Base-by-base conservation (phyloP, 2,113 vertebrate species). In the Echinops telfairi region DNA sequence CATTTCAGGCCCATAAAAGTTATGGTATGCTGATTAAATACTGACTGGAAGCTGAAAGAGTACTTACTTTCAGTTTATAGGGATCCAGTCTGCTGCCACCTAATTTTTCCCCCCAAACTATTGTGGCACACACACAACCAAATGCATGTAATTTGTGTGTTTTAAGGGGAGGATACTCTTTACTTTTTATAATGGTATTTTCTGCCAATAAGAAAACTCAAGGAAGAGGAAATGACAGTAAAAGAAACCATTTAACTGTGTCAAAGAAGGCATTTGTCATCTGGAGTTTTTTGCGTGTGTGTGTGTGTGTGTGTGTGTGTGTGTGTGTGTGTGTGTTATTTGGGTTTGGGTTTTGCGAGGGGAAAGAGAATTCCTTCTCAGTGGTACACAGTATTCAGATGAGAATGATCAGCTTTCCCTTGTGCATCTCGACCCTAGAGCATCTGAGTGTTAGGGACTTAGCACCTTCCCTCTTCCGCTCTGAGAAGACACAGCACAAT, bases 21-120 rank as follows among this genome's bases (percentile, higher is more conserved):
- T 98, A 97, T 95, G 97, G 94, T 96, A 79, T 60, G 0, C 97
- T 98, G 97, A 98, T 97, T 98, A 98, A 98, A 98, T 82, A 97
- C 96, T 92, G 96, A 96, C 97, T 97, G 96, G 96, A 95, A 75
- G 92, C 91, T 97, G 95, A 97, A 97, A 95, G 97, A 97, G 96
- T 83, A 31, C 87, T 98, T 96, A 95, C 95, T 81, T 92, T 95
- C 95, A 93, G 95, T 97, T 98, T 96, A 97, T 87, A 96, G 95
- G 77, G 75, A 86, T 96, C 96, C 96, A 97, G 95, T 97, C 97
- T 92, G 64, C 95, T 96, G 96, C 97, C 80, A 96, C 87, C 96
- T 97, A 97, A 97, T 98, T 98, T 97, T 97, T 96, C 93, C 88
- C 85, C 86, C 88, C 93, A 83, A 89, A 96, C 96, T 94, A 97